Percentiles rank a stretch among this genome's conserved stretches.
Conservation (phyloP, 2,113 vertebrate species). For the Campylomormyrus numenius region DNA sequence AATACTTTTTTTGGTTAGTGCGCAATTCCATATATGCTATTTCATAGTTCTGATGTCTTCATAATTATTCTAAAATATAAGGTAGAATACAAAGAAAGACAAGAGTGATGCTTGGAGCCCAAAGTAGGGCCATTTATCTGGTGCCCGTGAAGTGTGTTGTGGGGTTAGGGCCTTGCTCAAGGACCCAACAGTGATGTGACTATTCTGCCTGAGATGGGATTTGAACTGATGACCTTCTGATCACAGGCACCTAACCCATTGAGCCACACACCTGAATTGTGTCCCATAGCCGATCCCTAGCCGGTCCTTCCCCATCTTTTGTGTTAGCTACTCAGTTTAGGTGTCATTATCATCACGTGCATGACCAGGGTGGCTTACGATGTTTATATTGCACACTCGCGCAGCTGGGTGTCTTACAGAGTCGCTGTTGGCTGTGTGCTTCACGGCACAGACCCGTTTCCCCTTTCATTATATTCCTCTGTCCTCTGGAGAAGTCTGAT, state of each 20-base stretch:
- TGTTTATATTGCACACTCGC: background rate
- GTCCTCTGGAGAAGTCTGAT: background rate
- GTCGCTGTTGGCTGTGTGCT: background rate
- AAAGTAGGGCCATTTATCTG: too few relatives aligned
- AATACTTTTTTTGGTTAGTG: background rate
- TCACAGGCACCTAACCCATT: background rate
- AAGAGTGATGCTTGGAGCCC: too few relatives aligned
- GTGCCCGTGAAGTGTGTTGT: too few relatives aligned
- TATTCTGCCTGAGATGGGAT: background rate
- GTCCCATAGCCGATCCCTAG: background rate
- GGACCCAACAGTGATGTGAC: background rate
- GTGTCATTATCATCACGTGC: background rate
- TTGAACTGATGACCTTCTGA: background rate
- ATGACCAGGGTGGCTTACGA: background rate
- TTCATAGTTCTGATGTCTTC: too few relatives aligned
- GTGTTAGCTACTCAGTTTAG: background rate
- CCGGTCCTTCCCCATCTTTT: background rate
- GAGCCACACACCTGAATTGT: background rate
- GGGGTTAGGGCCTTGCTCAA: background rate
- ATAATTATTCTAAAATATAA: too few relatives aligned
- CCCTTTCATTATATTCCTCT: background rate
- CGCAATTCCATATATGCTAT: too few relatives aligned
- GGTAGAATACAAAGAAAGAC: background rate
- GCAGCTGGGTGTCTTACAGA: background rate
- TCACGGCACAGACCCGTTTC: background rate